Conservation (phyloP, 2,888 invertebrate genomes). For the Ypsolopha sequella region DNA sequence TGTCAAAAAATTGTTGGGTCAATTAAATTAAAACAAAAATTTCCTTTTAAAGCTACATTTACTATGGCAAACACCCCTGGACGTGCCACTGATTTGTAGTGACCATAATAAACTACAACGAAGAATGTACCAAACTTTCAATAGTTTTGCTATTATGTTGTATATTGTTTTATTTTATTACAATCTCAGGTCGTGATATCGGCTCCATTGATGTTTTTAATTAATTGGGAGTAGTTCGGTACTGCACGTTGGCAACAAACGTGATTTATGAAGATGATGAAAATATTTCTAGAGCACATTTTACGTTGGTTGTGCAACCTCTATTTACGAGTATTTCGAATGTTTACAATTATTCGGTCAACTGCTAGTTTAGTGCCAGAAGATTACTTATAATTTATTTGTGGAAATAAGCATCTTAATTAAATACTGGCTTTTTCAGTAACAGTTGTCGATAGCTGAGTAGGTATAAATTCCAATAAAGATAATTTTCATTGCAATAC, state of each 20-base stretch:
- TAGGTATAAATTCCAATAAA: no score
- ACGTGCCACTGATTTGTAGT: no score
- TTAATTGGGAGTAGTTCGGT: constrained; percentile 48
- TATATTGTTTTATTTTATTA: background rate
- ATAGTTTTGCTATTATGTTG: background rate
- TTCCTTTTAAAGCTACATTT: no score
- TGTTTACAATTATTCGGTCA: background rate
- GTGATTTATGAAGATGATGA: constrained; percentile 42
- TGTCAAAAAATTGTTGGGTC: no score
- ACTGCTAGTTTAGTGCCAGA: background rate
- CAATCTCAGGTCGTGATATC: constrained; percentile 21
- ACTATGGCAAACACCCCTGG: no score
- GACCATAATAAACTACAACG: background rate
- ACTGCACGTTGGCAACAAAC: constrained; percentile 29
- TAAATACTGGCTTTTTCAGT: no score
- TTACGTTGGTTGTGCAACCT: background rate
- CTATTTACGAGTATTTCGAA: background rate
- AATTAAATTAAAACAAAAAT: no score
- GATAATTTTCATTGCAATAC: no score
- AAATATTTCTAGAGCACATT: constrained; percentile 31
- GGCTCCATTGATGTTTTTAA: constrained; percentile 48
- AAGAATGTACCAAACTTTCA: background rate
- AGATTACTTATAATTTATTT: background rate
- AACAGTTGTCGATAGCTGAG: no score
- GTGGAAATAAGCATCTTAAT: no score